Percentiles rank a stretch among this genome's conserved stretches.
These are phyloP conservation scores for Sternotherus odoratus DNA, from an alignment of 2,797 vertebrate genomes.

Conservation along the genomic window DNA sequence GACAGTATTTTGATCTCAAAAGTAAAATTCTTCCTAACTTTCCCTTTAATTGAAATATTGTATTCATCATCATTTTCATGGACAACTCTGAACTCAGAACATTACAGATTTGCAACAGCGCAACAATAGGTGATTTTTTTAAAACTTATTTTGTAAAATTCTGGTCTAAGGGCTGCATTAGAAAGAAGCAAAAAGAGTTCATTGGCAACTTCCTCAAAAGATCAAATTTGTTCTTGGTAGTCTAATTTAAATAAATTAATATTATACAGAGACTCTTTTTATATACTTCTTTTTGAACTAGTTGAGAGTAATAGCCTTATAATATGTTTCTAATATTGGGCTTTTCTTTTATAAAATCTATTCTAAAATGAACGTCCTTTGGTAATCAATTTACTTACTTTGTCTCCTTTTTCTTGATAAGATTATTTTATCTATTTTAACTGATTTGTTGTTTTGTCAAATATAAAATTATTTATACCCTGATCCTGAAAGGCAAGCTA, in stretches of 20 bases:
- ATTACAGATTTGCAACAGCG: neutral
- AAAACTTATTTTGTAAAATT: neutral
- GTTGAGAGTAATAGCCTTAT: neutral
- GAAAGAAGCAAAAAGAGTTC: neutral
- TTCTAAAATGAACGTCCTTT: neutral
- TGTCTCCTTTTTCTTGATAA: neutral
- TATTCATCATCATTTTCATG: neutral
- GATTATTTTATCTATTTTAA: neutral
- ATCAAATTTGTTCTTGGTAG: neutral
- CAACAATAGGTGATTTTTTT: neutral
- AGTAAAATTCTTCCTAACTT: neutral
- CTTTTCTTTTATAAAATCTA: neutral
- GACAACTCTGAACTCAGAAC: neutral
- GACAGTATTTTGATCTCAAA: neutral
- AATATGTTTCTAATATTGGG: neutral
- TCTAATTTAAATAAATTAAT: neutral
- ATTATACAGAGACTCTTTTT: neutral
- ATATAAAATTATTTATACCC: neutral
- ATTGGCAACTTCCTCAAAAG: neutral
- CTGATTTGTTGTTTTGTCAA: no score
- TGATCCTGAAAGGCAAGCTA: neutral
- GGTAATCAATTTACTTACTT: neutral
- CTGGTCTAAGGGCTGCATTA: neutral
- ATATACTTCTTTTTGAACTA: neutral
- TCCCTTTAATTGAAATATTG: neutral